Conservation (phyloP, 1,140 invertebrate species). For the Drosophila sturtevanti region DNA sequence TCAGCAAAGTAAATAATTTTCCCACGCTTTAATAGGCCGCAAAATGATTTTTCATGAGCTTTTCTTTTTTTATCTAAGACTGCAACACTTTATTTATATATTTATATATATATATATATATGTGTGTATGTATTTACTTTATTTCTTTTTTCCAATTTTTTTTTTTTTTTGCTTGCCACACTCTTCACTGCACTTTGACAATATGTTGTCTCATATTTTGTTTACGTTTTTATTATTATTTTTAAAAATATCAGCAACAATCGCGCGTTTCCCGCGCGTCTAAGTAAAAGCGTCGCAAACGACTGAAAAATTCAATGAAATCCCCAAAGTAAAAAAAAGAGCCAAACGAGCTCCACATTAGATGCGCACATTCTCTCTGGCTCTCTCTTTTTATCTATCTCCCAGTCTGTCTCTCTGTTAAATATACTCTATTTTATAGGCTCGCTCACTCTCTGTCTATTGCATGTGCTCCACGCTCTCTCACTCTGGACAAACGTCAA, state of each 20-base stretch:
- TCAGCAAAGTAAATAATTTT: slow-evolving; percentile 58
- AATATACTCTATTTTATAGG: too few relatives aligned
- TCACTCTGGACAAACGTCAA: not conserved
- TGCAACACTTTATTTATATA: slow-evolving; percentile 19
- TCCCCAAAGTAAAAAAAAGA: slow-evolving; percentile 20
- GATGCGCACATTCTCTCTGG: slow-evolving; percentile 20
- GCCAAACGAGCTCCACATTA: slow-evolving; percentile 37
- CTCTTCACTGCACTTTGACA: slow-evolving; percentile 42
- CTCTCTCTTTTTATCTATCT: slow-evolving; percentile 13
- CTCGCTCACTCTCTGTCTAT: not conserved
- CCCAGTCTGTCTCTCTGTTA: not conserved
- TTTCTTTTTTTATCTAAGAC: slow-evolving; percentile 44
- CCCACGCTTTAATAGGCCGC: slow-evolving; percentile 62
- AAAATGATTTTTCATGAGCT: slow-evolving; percentile 56
- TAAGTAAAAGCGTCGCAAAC: slow-evolving; percentile 62
- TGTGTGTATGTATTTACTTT: too few relatives aligned
- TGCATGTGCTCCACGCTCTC: not conserved
- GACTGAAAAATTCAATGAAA: slow-evolving; percentile 69
- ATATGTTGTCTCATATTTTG: slow-evolving; percentile 56
- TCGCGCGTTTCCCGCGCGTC: slow-evolving; percentile 44
- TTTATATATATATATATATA: too few relatives aligned
- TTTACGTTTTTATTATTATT: slow-evolving; percentile 52
- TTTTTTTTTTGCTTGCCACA: slow-evolving; percentile 28
- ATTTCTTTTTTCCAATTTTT: too few relatives aligned
- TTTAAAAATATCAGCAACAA: slow-evolving; percentile 23